These are phyloP conservation scores for Tanypteryx hageni DNA, from an alignment of 2,888 invertebrate genomes.

Conservation along the genomic window DNA sequence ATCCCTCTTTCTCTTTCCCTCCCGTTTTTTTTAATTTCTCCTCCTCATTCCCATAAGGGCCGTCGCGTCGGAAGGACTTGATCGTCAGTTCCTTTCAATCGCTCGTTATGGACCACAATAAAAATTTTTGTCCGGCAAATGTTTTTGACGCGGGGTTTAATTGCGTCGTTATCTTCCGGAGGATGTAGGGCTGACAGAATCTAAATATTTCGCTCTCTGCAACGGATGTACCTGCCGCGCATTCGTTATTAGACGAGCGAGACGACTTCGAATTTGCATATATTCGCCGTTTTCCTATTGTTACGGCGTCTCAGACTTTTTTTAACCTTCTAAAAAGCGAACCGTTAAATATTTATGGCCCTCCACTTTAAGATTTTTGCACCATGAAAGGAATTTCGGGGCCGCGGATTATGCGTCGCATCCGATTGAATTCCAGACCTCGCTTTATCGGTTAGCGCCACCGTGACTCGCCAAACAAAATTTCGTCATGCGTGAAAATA, in stretches of 20 bases:
- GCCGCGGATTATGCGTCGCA: too few relatives aligned
- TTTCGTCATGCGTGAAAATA: too few relatives aligned
- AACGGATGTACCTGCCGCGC: constrained; percentile 25
- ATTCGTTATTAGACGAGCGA: constrained; percentile 15
- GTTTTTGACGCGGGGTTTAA: background rate
- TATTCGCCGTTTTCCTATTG: constrained; percentile 28
- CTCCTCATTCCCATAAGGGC: background rate
- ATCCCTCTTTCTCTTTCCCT: too few relatives aligned
- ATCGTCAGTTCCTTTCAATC: background rate
- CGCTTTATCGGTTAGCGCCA: too few relatives aligned
- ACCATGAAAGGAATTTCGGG: too few relatives aligned
- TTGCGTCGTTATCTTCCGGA: constrained; percentile 45
- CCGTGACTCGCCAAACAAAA: too few relatives aligned
- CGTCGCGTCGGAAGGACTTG: background rate
- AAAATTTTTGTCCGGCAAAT: constrained; percentile 23
- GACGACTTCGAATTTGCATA: background rate
- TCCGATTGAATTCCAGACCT: too few relatives aligned
- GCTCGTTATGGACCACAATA: constrained; percentile 24
- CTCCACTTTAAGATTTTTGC: background rate
- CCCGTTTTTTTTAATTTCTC: background rate
- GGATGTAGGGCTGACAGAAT: constrained; percentile 20
- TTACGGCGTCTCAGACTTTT: background rate
- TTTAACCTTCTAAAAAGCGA: background rate
- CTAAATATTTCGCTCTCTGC: background rate
- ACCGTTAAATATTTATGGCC: background rate